Evolutionary conservation across 2,888 invertebrate species (phyloP).

Genomic region (Allacma fusca): DNA sequence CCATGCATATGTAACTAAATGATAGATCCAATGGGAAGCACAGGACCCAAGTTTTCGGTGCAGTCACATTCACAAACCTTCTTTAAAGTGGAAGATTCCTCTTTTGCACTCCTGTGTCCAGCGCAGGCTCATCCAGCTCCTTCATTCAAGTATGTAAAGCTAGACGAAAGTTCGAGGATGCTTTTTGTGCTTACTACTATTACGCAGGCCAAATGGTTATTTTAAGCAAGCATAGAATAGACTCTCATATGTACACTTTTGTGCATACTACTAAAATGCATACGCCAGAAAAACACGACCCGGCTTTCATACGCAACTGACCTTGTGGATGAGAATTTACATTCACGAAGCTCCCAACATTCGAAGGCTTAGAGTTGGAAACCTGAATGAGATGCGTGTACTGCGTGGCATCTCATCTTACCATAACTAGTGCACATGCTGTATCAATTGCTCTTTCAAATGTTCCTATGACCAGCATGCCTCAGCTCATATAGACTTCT

Average conservation of each 20-base stretch:
- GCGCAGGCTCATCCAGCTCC: slow-evolving; percentile 61
- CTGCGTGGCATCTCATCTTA: too few species aligned
- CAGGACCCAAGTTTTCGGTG: slow-evolving; percentile 65
- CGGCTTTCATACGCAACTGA: background rate
- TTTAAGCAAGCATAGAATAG: too few species aligned
- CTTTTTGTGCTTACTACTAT: too few species aligned
- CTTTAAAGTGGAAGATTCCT: slow-evolving; percentile 38
- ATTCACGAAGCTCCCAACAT: slow-evolving; percentile 20
- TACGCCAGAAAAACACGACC: background rate
- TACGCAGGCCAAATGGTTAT: too few species aligned
- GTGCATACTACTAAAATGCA: too few species aligned
- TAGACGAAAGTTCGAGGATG: slow-evolving; percentile 16
- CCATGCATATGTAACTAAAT: slow-evolving; percentile 45
- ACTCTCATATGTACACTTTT: too few species aligned
- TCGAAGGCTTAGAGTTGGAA: background rate
- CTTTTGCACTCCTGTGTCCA: slow-evolving; percentile 56
- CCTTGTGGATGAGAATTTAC: slow-evolving; percentile 6
- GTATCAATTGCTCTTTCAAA: background rate
- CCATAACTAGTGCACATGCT: too few species aligned
- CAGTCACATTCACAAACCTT: slow-evolving; percentile 63
- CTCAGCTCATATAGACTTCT: too few species aligned
- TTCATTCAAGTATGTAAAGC: slow-evolving; percentile 55
- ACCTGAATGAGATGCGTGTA: background rate
- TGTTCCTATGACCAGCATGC: background rate
- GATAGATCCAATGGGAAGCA: slow-evolving; percentile 65